Percentiles rank a stretch among this genome's conserved stretches.
phyloP scores from a whole-genome alignment of 2,113 vertebrate genomes.

The Erythrocercus mccallii region DNA sequence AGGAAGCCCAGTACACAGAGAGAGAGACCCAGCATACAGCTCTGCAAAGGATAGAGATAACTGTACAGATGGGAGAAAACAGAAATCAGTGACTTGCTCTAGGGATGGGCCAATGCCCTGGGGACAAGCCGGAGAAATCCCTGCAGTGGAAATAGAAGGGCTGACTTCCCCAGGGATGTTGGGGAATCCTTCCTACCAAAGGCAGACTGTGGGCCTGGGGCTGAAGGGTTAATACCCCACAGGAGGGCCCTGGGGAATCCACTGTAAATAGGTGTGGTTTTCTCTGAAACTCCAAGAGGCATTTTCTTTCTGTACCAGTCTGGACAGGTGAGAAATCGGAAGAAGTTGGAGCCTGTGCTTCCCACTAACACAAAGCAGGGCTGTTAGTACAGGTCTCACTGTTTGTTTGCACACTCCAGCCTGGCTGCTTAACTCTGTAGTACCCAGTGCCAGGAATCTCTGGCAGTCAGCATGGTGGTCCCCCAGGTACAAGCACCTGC shows the following conservation, averaged over 20 bases:
- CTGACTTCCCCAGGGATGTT: background rate
- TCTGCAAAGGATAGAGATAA: background rate
- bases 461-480: constrained; percentile 47
- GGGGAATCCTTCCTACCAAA: background rate
- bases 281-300: constrained; percentile 51
- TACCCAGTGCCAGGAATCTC: constrained; percentile 31
- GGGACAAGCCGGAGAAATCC: background rate
- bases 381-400: constrained; percentile 36
- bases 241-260: constrained; percentile 21
- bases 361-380: constrained; percentile 62
- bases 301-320: constrained; percentile 64
- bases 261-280: constrained; percentile 62
- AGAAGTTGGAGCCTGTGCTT: constrained; percentile 57
- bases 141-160: background rate
- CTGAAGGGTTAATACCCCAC: constrained; percentile 44
- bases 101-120: background rate
- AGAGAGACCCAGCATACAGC: background rate
- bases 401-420: constrained; percentile 45
- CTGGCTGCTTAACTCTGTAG: constrained; percentile 39
- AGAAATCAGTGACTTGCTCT: background rate
- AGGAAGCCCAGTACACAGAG: background rate
- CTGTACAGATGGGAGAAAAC: background rate
- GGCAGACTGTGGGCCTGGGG: background rate
- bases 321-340: constrained; percentile 70
- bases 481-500: constrained; percentile 55